Base-by-base conservation (phyloP, 1,140 invertebrate genomes). In the Metopolophium dirhodum region DNA sequence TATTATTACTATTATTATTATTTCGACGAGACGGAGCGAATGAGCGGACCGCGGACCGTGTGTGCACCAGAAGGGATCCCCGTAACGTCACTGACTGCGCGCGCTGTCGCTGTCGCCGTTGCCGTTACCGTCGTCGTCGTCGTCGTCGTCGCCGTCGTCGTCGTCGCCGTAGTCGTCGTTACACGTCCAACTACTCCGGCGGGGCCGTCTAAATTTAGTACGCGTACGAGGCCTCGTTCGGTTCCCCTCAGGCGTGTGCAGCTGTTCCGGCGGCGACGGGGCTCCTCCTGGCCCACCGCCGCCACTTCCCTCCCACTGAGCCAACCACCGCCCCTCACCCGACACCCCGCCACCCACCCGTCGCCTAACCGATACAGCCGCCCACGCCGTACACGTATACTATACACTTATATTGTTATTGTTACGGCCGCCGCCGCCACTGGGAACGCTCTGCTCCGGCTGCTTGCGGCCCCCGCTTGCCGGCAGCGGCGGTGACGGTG, bases 191-290 rank as follows among this genome's bases (percentile, higher is more conserved):
- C 90, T 68, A 51, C 91, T 86, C 82, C 51, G 91, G 91, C 91
- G 82, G 91, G 91, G 82, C 91, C 91, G 91, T 93, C 91, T 93
- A 93, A 85, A 93, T 93, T 93, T 93, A 93, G 91, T 93, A n/a
- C 91, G 91, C 82, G 82, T 86, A 86, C 91, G 91, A 93, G 91
- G 91, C 91, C 77, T 92, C 77, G 91, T 93, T 93, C 91, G 91
- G 91, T 86, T 93, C 91, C 91, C 91, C 91, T 93, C 91, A n/a
- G 91, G 82, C 91, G 89, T 57, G 91, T 85, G 91, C 91, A 93
- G 91, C 91, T 93, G 91, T 93, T 93, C 82, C 91, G 91, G 91
- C 91, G 91, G 91, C 26, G 90, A 35, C 68, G 57, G 41, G 11
- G 30, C 90, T 91, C 90, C 90, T 49, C 90, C 90, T 49, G 22